Evolutionary conservation across 2,888 invertebrate species (phyloP), one percentile per base, ranked within the genome.

Genomic region (Drosophila seclusa): DNA sequence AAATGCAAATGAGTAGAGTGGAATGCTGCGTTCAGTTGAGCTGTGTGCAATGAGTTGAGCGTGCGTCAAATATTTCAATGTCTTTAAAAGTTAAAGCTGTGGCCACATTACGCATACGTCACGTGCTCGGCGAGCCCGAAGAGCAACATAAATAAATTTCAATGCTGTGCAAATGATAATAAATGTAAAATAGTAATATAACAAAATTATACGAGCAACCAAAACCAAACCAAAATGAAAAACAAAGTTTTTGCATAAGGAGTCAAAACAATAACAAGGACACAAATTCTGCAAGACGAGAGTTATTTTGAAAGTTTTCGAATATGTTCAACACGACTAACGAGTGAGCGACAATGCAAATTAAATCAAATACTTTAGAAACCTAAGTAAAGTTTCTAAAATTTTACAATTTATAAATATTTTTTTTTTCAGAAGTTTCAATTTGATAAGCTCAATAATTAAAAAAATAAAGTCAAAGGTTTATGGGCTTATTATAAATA

Each of bases 211-310:
- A 66, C 78, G 31, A 73, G 24, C 65, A 77, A 49, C 62, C 7
- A 73, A 78, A 58, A 50, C 70, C 71, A 71, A 54, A 69, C 76
- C 61, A 66, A 87, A 86, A 90, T 90, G 82, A 88, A 88, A 76
- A 70, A 79, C 80, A 86, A 86, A 86, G 62, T 90, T 85, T 68
- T 70, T 78, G 88, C 79, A 71, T 73, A 88, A 90, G 83, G 90
- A 90, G 89, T 90, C 85, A 85, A 85, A 86, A 86, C 90, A 86
- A 90, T 89, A 86, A 90, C 88, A 86, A 86, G 88, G 83, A 89
- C 86, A 80, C 71, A 65, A 78, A 76, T 73, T 79, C 71, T 61
- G 67, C 70, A 59, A 18, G 2, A 38, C 82, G 88, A 76, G 85
- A 45, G 71, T 29, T 8, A 8, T 4, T 45, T 21, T 24, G 8